These are phyloP conservation scores for Thereva nobilitata DNA, from an alignment of 2,888 invertebrate species.

Conservation along the genomic window DNA sequence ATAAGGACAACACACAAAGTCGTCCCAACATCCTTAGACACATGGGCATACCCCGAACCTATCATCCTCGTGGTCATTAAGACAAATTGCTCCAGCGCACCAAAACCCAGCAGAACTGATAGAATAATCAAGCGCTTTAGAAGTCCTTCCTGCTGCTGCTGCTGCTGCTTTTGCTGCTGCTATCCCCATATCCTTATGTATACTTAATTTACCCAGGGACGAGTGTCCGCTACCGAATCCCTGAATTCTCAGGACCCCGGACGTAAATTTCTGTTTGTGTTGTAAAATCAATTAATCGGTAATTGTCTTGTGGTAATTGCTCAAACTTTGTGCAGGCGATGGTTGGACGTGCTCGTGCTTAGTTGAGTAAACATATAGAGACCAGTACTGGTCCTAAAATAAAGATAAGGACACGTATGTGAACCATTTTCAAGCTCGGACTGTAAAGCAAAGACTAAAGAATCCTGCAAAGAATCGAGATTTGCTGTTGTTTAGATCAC, in stretches of 20 bases:
- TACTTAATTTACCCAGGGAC: conserved; percentile 37
- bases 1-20: no score
- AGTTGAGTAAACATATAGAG: conserved; percentile 1
- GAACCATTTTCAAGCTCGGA: no score
- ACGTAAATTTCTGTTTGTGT: conserved; percentile 27
- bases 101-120: conserved; percentile 25
- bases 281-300: conserved; percentile 46
- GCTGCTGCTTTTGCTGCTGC: conserved; percentile 18
- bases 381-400: neutral
- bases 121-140: conserved; percentile 28
- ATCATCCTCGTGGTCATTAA: conserved; percentile 36
- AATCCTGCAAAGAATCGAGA: neutral
- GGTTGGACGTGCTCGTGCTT: conserved; percentile 19
- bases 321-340: conserved; percentile 31
- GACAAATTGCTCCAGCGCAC: conserved; percentile 35
- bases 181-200: conserved; percentile 12
- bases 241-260: neutral
- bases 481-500: conserved; percentile 7
- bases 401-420: no score
- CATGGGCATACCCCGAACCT: conserved; percentile 5
- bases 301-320: conserved; percentile 46
- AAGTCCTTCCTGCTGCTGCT: neutral
- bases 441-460: no score
- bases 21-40: neutral
- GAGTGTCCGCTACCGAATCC: conserved; percentile 12